Base-by-base conservation (phyloP, 2,797 vertebrate genomes). In the Meda fulgida region DNA sequence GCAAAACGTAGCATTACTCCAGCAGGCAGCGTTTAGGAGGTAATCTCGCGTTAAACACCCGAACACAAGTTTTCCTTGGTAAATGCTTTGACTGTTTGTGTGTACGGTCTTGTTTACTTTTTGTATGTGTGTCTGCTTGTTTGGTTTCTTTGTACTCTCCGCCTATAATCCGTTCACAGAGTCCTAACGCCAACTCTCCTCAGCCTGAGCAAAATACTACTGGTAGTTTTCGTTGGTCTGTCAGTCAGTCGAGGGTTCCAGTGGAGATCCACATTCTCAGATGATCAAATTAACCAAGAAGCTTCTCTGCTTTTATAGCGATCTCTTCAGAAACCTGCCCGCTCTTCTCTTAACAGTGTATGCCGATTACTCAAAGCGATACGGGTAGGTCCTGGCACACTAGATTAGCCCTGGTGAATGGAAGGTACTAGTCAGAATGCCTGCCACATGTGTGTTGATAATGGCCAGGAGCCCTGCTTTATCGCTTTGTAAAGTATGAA, bases 341-440 rank as follows among this genome's bases (percentile, higher is more conserved):
- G 94, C 94, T 93, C 81, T 87, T 90, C 93, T 94, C 96, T 96
- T 92, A 97, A 98, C 98, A 99, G 98, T 97, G 95, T 96, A 95
- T 99, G 98, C 98, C 98, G 97, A 99, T 99, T 99, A 99, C 98
- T 99, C 98, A 96, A 99, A 99, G 98, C 98, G 98, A 99, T 99
- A 99, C 95, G 97, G 96, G 97, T 96, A 97, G 98, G 97, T 96
- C 97, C 98, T 99, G 98, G 98, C 98, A 97, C 95, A 92, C 92
- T 97, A 98, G 96, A 89, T 93, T 97, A 98, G 96, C 96, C 97
- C 94, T 98, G 96, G 94, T 92, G 29, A 96, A 96, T 96, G 93
- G 82, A 96, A 97, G 97, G 97, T 98, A 96, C 96, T 96, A 97
- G 96, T 95, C 97, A 98, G 97, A 96, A 96, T 99, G 97, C 96